phyloP scores from a whole-genome alignment of 2,888 invertebrate genomes.

The Lampropteryx suffumata region DNA sequence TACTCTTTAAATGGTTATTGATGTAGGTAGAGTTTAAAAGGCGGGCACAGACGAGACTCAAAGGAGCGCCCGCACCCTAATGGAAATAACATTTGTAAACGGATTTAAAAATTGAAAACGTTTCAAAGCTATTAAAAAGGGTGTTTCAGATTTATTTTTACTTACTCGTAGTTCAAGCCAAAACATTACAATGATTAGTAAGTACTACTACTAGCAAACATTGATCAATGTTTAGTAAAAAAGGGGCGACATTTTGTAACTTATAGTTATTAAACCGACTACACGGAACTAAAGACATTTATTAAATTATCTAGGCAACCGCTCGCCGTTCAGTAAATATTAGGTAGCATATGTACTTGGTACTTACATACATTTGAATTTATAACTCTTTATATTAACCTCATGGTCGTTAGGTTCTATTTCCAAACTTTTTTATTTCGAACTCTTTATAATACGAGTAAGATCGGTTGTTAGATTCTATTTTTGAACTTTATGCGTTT shows the following conservation, averaged over 20 bases:
- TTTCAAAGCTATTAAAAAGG: slow-evolving; percentile 25
- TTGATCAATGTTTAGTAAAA: too few species aligned
- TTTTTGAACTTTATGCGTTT: slow-evolving; percentile 6
- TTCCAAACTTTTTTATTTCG: slow-evolving; percentile 3
- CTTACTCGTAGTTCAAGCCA: too few species aligned
- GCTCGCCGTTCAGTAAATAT: too few species aligned
- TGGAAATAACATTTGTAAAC: slow-evolving; percentile 39
- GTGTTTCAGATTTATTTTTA: too few species aligned
- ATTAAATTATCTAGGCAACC: too few species aligned
- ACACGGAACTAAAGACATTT: too few species aligned
- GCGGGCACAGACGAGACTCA: slow-evolving; percentile 18
- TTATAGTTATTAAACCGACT: too few species aligned
- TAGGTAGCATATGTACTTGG: too few species aligned
- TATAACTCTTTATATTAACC: background rate
- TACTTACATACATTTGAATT: background rate
- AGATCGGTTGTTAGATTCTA: background rate
- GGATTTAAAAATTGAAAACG: slow-evolving; percentile 40
- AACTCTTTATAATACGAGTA: background rate
- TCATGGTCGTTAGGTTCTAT: background rate
- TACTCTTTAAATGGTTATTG: slow-evolving; percentile 34
- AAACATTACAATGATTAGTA: too few species aligned
- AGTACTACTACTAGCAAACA: too few species aligned
- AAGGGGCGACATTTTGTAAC: too few species aligned
- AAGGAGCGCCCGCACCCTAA: slow-evolving; percentile 16
- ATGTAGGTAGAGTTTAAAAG: too few species aligned